These are phyloP conservation scores for Callimorpha dominula DNA, from an alignment of 2,888 invertebrate genomes.

Conservation along the genomic window DNA sequence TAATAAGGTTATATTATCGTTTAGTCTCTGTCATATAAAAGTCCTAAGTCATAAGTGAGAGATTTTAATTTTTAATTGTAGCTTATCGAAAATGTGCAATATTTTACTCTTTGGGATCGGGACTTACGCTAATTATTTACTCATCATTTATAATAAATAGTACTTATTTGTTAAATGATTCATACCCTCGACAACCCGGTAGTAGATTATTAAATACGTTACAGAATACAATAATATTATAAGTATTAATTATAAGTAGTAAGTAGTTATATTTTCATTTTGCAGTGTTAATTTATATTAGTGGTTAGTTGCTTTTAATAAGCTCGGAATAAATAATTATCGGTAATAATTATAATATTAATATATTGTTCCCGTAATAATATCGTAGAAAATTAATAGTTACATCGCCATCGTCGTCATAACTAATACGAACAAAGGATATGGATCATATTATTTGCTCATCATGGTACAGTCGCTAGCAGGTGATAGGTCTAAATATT, in stretches of 20 bases:
- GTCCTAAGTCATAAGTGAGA: neutral
- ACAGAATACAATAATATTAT: neutral
- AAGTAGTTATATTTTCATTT: too few species aligned
- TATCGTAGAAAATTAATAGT: neutral
- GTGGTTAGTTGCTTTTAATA: too few species aligned
- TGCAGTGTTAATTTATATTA: too few species aligned
- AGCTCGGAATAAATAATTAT: too few species aligned
- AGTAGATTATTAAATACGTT: constrained; percentile 2
- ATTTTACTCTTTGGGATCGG: too few species aligned
- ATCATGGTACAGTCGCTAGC: too few species aligned
- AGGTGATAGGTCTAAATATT: too few species aligned
- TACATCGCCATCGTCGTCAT: neutral
- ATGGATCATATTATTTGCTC: neutral
- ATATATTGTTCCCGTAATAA: constrained; percentile 1
- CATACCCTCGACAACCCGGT: constrained; percentile 6
- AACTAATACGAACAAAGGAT: neutral
- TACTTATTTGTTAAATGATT: constrained; percentile 8
- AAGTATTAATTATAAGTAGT: too few species aligned
- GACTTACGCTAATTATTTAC: too few species aligned
- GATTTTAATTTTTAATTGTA: too few species aligned
- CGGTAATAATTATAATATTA: neutral
- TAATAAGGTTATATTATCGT: too few species aligned
- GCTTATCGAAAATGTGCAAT: too few species aligned
- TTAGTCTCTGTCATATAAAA: neutral
- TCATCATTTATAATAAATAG: neutral